Base-by-base conservation (phyloP, 2,797 vertebrate genomes). In the Eptatretus atami region DNA sequence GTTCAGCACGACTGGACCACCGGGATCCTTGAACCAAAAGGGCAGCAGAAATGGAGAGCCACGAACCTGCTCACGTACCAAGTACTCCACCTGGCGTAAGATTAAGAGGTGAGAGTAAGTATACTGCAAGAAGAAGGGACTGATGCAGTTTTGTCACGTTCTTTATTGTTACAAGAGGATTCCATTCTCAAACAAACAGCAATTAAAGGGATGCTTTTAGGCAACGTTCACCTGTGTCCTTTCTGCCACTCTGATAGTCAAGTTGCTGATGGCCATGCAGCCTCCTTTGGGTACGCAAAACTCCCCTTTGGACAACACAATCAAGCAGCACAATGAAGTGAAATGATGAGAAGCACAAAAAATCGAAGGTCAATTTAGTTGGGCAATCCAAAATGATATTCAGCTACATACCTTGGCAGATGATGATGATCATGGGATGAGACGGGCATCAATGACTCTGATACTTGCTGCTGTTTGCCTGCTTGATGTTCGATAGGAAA, bases 381-480 rank as follows among this genome's bases (percentile, higher is more conserved):
- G 31, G 6, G 31, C 31, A 31, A 31, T 31, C 31, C 31, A 31
- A 31, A 31, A 31, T 31, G 31, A 31, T 31, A 31, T 6, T 31
- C 31, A 31, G 52, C 52, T 31, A 74, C 76, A 76, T 69, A 98
- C 92, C 85, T 95, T 95, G 68, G 86, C 74, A 98, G 80, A 71
- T 94, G 90, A 75, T 94, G 86, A 98, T 88, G 72, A 98, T 94
- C 88, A 95, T 93, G 90, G 90, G 75, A 98, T 95, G 74, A 98
- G 77, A 63, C 86, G 83, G 67, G 87, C 86, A 71, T 95, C 86
- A 68, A 98, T 93, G 71, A 98, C 88, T 69, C 69, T 95, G 92
- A 73, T n/a, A 98, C 92, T 77, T 98, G 92, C 76, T 95, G 92
- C 74, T 98, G 92, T 75, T 95, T 98, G 70, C 92, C 92, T 72